A percentile compares a stretch with the other conserved stretches of the same genome.
Evolutionary conservation across 2,113 vertebrate genomes (phyloP).

Genomic region (Tringa solitaria): DNA sequence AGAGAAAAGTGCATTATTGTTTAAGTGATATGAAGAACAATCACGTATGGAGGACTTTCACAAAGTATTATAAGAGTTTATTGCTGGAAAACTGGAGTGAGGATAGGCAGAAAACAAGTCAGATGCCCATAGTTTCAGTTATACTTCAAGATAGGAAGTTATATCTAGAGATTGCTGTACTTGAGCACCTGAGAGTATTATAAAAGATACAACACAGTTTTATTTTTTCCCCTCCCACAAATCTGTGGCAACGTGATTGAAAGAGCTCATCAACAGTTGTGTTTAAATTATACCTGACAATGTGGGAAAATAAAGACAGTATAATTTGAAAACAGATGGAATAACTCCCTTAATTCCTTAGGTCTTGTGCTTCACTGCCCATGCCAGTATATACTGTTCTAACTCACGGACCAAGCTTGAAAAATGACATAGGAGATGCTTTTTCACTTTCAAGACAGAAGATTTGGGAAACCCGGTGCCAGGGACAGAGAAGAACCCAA

Average conservation of each 20-base stretch:
- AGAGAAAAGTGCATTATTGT: neutral
- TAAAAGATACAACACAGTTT: neutral
- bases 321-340: neutral
- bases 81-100: neutral
- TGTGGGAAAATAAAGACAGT: neutral
- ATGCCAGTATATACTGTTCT: neutral
- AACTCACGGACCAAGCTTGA: neutral
- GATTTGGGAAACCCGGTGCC: too few relatives aligned
- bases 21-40: neutral
- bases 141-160: neutral
- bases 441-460: neutral
- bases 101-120: neutral
- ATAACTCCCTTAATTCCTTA: neutral
- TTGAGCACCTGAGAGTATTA: neutral
- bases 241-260: neutral
- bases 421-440: neutral
- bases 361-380: neutral
- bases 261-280: neutral
- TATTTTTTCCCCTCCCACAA: neutral
- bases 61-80: neutral
- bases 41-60: neutral
- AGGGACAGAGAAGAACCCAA: neutral
- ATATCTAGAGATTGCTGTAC: neutral
- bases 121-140: neutral
- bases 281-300: neutral